Base-by-base conservation (phyloP, 2,113 vertebrate species). In the Candoia aspera region DNA sequence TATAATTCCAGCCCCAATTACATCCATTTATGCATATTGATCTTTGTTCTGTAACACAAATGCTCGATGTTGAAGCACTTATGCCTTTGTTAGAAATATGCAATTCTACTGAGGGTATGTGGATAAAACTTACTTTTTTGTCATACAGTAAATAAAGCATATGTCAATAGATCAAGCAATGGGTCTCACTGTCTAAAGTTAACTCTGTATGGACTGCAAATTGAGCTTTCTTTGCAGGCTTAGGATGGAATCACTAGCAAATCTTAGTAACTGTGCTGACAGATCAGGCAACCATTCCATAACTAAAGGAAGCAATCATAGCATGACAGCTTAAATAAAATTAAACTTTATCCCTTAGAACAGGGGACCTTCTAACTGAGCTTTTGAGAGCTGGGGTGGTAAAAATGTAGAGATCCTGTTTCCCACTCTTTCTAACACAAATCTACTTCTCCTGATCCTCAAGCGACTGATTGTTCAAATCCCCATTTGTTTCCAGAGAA, bases 101-200 rank as follows among this genome's bases (percentile, higher is more conserved):
- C 2, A 85, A 79, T 8, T 79, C 26, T 15, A 13, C 88, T 58
- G 89, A 23, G 2, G 23, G 29, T 17, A 91, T 55, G 62, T 93
- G 13, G 33, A 9, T 53, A 93, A 94, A 95, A 90, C 85, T 87
- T 15, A 79, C 33, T 15, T 92, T 86, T 29, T 85, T 90, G 84
- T 90, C 13, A n/a, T 87, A 90, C 93, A 90, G 13, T 90, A 95
- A 93, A 0, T 84, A 94, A 17, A 79, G 17, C 53, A 88, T 88
- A 58, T 37, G 29, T 54, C 84, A 53, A 57, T 73, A 88, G 55
- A 91, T 54, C 11, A 92, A 91, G 49, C 46, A 54, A 62, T 0
- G 24, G 8, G 10, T 86, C 26, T 33, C 83, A 90, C 3, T 8
- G 10, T 26, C 2, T 62, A 85, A 95, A 29, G 8, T 88, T 55